These are phyloP conservation scores for Leucophenga varia DNA, from an alignment of 1,140 invertebrate genomes.

Conservation along the genomic window DNA sequence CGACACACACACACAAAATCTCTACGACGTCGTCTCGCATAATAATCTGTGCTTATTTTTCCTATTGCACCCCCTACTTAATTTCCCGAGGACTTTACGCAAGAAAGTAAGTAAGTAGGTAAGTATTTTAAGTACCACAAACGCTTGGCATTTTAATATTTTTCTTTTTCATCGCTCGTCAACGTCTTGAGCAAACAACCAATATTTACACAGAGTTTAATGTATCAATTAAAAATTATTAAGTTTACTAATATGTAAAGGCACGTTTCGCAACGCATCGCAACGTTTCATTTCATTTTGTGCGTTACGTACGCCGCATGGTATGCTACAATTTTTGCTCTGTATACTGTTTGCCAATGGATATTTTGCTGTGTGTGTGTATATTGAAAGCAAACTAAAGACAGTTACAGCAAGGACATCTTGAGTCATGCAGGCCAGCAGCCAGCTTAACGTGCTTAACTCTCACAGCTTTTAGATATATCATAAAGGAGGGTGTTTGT, in stretches of 20 bases:
- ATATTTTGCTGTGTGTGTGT: constrained; percentile 50
- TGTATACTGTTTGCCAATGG: constrained; percentile 34
- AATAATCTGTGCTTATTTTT: constrained; percentile 42
- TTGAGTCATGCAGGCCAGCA: no score
- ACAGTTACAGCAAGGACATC: constrained; percentile 2
- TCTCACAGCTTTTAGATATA: no score
- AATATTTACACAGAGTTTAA: constrained; percentile 55
- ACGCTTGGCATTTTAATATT: background rate
- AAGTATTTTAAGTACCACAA: background rate
- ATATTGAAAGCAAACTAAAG: constrained; percentile 43
- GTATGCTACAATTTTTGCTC: constrained; percentile 26
- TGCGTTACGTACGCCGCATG: constrained; percentile 42
- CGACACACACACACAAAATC: no score
- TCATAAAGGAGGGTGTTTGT: no score
- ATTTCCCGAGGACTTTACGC: no score
- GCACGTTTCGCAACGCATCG: constrained; percentile 41
- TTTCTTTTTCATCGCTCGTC: no score
- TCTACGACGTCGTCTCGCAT: constrained; percentile 29
- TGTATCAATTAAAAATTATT: constrained; percentile 58
- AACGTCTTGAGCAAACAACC: no score
- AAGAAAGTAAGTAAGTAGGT: background rate
- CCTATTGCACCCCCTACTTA: no score
- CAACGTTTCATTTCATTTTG: background rate
- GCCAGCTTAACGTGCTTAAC: constrained; percentile 33
- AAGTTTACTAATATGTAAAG: constrained; percentile 56